These are phyloP conservation scores for Corythaixoides concolor DNA, from an alignment of 2,113 vertebrate genomes.

Conservation along the genomic window DNA sequence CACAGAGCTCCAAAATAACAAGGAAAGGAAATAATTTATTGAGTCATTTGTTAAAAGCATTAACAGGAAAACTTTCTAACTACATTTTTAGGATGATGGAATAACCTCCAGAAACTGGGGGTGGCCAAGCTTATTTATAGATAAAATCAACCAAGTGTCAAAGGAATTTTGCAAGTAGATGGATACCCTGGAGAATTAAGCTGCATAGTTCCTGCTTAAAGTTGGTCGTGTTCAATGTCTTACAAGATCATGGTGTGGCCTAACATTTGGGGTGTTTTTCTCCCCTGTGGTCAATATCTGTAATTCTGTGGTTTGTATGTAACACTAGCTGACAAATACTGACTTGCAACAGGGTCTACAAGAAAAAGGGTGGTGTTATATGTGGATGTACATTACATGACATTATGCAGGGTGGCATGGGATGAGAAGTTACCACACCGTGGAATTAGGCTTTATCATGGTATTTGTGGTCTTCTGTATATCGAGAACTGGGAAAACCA, in stretches of 20 bases:
- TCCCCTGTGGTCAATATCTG: not conserved
- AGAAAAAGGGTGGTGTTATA: not conserved
- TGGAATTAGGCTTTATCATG: not conserved
- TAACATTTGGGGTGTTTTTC: not conserved
- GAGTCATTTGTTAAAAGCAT: not conserved
- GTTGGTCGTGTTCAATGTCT: not conserved
- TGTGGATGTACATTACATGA: not conserved
- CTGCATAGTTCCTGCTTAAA: not conserved
- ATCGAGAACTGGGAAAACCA: not conserved
- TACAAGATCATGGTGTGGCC: not conserved
- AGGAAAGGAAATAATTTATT: not conserved
- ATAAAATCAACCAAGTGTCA: not conserved
- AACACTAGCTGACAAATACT: not conserved
- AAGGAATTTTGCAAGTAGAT: not conserved
- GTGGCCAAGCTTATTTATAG: not conserved
- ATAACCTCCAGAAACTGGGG: not conserved
- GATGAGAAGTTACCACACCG: not conserved
- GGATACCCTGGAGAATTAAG: not conserved
- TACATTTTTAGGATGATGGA: not conserved
- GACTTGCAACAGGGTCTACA: not conserved
- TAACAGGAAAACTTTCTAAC: not conserved
- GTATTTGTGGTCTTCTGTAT: conserved; percentile 10
- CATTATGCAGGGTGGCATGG: not conserved
- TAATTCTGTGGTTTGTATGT: not conserved
- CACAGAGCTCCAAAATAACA: not conserved